These are phyloP conservation scores for Baronia brevicornis DNA, from an alignment of 2,888 invertebrate species.

Conservation along the genomic window DNA sequence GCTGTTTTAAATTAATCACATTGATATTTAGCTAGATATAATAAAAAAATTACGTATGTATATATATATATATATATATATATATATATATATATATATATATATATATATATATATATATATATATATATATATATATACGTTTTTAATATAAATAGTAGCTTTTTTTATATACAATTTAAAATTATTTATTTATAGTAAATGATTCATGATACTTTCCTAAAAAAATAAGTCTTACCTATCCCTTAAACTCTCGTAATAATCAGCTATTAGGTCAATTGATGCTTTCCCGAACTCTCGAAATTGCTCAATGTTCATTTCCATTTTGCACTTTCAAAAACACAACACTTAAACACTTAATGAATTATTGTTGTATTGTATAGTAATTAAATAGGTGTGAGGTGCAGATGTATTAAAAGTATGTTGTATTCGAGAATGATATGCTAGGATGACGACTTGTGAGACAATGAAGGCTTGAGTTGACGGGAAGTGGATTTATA, in stretches of 20 bases:
- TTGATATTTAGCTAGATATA: no score
- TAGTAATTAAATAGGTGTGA: no score
- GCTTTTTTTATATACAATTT: no score
- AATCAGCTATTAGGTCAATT: slow-evolving; percentile 93
- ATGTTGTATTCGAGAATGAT: slow-evolving; percentile 17
- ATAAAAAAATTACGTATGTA: no score
- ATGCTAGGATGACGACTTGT: slow-evolving; percentile 44
- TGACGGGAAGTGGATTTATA: slow-evolving; percentile 55
- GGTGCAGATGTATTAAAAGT: slow-evolving; percentile 1
- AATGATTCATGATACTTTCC: no score
- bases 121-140: no score
- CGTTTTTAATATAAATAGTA: no score
- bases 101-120: no score
- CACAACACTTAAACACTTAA: slow-evolving; percentile 7
- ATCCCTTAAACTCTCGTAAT: slow-evolving; percentile 88
- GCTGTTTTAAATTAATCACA: no score
- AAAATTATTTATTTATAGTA: no score
- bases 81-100: no score
- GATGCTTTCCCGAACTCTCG: slow-evolving; percentile 89
- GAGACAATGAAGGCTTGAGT: slow-evolving; percentile 54
- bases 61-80: no score
- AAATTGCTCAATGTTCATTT: slow-evolving; percentile 86
- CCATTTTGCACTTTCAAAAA: slow-evolving; percentile 26
- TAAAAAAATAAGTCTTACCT: slow-evolving; percentile 64
- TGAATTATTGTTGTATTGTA: not conserved